phyloP scores from a whole-genome alignment of 1,140 invertebrate species.

The Zaprionus capensis region DNA sequence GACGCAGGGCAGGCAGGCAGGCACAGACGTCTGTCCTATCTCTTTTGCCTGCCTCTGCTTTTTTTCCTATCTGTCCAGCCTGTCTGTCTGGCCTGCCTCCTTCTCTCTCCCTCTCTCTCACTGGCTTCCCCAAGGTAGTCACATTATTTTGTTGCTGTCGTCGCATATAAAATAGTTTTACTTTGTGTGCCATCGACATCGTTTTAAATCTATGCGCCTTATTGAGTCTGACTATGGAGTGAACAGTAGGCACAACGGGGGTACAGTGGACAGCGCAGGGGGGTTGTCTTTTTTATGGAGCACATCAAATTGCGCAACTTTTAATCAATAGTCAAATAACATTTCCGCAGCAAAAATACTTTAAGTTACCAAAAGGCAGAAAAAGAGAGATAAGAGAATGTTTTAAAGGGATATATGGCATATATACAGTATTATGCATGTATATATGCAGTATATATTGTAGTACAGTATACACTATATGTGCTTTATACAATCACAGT shows the following conservation, averaged over 20 bases:
- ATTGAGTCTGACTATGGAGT: constrained; percentile 32
- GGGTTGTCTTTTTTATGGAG: constrained; percentile 33
- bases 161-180: constrained; percentile 74
- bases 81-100: neutral
- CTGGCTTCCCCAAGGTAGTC: constrained; percentile 55
- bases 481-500: neutral
- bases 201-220: constrained; percentile 46
- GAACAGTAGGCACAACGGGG: constrained; percentile 16
- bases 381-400: neutral
- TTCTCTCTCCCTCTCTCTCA: neutral
- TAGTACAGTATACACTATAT: neutral
- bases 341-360: neutral
- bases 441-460: neutral
- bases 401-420: neutral
- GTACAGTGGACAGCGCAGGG: neutral
- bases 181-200: constrained; percentile 32
- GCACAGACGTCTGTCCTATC: no score
- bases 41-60: no score
- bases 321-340: constrained; percentile 47
- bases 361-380: neutral
- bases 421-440: neutral
- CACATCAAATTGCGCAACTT: constrained; percentile 51
- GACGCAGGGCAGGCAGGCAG: constrained; percentile 2
- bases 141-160: constrained; percentile 67
- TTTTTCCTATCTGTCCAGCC: neutral